phyloP scores from a whole-genome alignment of 2,797 vertebrate genomes.

The Onychomys arenicola region DNA sequence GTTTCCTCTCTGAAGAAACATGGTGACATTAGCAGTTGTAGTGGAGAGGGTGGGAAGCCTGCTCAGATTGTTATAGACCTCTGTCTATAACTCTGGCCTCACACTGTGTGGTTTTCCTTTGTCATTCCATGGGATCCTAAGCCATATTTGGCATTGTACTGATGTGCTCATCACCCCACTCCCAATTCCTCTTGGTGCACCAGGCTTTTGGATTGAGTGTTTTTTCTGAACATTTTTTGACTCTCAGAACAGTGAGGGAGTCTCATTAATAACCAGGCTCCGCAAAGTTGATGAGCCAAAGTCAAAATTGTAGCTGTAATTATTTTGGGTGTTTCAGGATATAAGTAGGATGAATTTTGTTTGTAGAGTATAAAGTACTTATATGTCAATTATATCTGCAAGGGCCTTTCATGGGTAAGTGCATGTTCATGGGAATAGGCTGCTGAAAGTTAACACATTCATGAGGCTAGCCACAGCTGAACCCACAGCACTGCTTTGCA shows the following conservation, averaged over 20 bases:
- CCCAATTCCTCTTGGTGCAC: not conserved
- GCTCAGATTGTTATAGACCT: not conserved
- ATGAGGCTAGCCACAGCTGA: not conserved
- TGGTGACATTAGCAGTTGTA: not conserved
- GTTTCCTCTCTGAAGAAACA: not conserved
- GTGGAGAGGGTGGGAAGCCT: not conserved
- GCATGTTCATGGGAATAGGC: not conserved
- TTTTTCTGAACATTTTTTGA: not conserved
- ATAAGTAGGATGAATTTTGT: not conserved
- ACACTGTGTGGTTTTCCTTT: not conserved
- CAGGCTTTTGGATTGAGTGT: not conserved
- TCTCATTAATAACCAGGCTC: not conserved
- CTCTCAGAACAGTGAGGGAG: not conserved
- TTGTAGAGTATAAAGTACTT: not conserved
- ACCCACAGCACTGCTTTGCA: no score
- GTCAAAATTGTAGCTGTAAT: not conserved
- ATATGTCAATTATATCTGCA: not conserved
- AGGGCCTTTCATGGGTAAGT: not conserved
- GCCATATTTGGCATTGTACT: not conserved
- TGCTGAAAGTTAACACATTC: not conserved
- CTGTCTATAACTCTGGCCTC: not conserved
- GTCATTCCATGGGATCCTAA: not conserved
- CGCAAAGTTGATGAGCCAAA: not conserved
- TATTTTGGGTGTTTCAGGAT: not conserved
- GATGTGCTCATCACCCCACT: not conserved